A percentile compares a stretch with the other conserved stretches of the same genome.
These are phyloP conservation scores for Sarcophilus harrisii DNA, from an alignment of 2,797 vertebrate species.

Conservation along the genomic window DNA sequence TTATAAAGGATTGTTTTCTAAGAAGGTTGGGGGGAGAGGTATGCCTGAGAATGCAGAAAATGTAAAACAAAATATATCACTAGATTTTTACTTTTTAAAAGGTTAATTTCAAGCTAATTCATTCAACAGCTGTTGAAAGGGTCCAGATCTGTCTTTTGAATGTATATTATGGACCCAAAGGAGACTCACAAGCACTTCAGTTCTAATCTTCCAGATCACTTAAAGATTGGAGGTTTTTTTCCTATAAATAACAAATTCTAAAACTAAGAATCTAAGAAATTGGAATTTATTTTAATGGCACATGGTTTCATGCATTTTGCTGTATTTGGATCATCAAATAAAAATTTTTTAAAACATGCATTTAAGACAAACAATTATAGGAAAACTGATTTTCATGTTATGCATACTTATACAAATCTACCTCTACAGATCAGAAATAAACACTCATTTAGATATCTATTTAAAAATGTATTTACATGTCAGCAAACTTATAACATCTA, in stretches of 20 bases:
- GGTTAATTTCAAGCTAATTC: background rate
- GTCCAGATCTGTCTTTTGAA: background rate
- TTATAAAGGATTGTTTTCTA: background rate
- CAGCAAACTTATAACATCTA: conserved; percentile 12
- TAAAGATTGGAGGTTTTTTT: background rate
- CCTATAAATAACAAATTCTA: background rate
- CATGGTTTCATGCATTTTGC: background rate
- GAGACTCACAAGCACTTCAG: background rate
- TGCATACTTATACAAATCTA: background rate
- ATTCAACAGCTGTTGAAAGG: background rate
- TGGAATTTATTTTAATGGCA: background rate
- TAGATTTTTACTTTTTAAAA: background rate
- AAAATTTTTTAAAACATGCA: conserved; percentile 13
- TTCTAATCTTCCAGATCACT: background rate
- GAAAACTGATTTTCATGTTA: background rate
- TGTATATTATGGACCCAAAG: background rate
- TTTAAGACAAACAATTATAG: background rate
- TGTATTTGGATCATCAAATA: conserved; percentile 21
- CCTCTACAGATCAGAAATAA: background rate
- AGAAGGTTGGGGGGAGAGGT: background rate
- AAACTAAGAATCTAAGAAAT: background rate
- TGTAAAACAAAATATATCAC: background rate
- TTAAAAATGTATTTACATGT: conserved; percentile 41
- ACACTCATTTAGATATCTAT: conserved; percentile 25
- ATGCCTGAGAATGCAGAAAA: background rate